phyloP scores from a whole-genome alignment of 2,113 vertebrate genomes.

The Lagopus leucura region DNA sequence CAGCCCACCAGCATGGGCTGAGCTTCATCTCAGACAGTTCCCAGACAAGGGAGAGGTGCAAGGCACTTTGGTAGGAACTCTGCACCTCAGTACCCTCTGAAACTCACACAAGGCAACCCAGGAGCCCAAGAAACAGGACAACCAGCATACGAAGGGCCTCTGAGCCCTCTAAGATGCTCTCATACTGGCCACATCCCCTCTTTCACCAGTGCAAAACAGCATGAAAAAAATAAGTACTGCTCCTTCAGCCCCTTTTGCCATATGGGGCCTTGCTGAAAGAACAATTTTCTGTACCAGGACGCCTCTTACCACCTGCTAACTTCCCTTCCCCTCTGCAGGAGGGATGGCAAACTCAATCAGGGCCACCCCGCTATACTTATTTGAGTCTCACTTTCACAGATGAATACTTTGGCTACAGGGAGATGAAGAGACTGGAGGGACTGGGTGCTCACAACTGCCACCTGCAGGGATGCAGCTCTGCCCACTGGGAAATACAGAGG shows the following conservation, averaged over 20 bases:
- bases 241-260: neutral
- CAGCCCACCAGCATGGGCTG: neutral
- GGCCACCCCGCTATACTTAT: neutral
- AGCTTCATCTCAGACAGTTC: neutral
- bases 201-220: neutral
- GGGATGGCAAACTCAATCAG: neutral
- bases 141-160: neutral
- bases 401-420: neutral
- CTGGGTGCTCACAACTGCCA: neutral
- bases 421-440: neutral
- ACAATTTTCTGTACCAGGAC: neutral
- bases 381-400: neutral
- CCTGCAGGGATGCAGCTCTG: neutral
- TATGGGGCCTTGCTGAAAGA: neutral
- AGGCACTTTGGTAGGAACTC: neutral
- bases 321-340: neutral
- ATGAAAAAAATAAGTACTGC: neutral
- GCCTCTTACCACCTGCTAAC: no score
- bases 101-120: neutral
- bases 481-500: neutral
- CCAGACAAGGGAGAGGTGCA: fast-evolving
- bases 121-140: fast-evolving
- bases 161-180: neutral
- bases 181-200: neutral
- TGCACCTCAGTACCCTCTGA: neutral